Evolutionary conservation across 2,797 vertebrate genomes (phyloP).

Genomic region (Karalla daura): DNA sequence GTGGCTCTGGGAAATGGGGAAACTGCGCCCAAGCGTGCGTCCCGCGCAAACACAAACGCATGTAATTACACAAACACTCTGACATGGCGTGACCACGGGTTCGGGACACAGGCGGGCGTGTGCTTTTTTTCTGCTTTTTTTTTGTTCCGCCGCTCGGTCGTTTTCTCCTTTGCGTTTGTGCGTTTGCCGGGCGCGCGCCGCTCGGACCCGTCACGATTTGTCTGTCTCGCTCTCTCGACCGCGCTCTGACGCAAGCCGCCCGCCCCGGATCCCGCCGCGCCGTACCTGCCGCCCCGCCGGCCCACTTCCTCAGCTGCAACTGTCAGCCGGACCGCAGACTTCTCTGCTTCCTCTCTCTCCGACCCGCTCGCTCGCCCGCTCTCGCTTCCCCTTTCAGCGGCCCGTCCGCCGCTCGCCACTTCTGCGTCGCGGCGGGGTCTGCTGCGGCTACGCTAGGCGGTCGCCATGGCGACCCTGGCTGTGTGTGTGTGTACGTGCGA

Average conservation of each 20-base stretch:
- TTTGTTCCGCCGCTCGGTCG: constrained; percentile 11
- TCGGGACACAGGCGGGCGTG: constrained; percentile 11
- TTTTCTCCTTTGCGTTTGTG: too few species aligned
- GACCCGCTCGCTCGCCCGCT: neutral
- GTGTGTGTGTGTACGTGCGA: constrained; percentile 13
- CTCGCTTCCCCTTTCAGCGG: constrained; percentile 67
- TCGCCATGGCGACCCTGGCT: constrained; percentile 52
- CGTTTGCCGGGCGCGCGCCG: constrained; percentile 20
- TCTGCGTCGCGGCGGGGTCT: constrained; percentile 54
- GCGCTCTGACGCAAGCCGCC: too few species aligned
- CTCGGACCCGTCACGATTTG: constrained; percentile 37
- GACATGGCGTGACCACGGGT: constrained; percentile 13
- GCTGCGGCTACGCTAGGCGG: constrained; percentile 45
- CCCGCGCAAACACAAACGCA: neutral
- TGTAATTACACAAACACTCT: constrained; percentile 6
- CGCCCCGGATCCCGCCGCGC: too few species aligned
- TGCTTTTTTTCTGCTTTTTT: too few species aligned
- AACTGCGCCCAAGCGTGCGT: too few species aligned
- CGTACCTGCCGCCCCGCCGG: constrained; percentile 31
- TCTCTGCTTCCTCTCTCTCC: constrained; percentile 44
- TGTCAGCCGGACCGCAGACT: constrained; percentile 61
- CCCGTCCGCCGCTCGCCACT: constrained; percentile 59
- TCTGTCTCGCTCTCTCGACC: too few species aligned
- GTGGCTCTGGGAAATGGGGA: constrained; percentile 17
- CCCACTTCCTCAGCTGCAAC: constrained; percentile 44